Evolutionary conservation across 2,888 invertebrate genomes (phyloP).

Genomic region (Chymomyza procnemis): DNA sequence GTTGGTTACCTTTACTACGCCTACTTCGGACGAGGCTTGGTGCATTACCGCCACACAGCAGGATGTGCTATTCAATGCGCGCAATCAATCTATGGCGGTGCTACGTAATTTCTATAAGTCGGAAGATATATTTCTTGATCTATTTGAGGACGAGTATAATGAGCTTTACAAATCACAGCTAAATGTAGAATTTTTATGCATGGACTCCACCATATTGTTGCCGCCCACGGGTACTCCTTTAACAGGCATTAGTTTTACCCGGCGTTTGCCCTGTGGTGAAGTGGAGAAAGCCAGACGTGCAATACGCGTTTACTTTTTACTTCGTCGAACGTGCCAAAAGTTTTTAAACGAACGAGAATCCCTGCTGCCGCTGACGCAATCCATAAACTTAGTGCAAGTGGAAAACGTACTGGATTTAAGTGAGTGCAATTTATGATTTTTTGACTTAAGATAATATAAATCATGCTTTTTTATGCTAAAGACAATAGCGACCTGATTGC

Average conservation of each 20-base stretch:
- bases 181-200: conserved; percentile 96
- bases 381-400: conserved; percentile 92
- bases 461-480: conserved; percentile 78
- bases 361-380: conserved; percentile 93
- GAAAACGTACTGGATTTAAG: conserved; percentile 97
- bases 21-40: conserved; percentile 63
- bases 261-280: conserved; percentile 96
- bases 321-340: conserved; percentile 88
- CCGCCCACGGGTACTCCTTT: conserved; percentile 97
- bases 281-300: conserved; percentile 92
- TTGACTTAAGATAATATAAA: conserved; percentile 24
- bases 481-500: conserved; percentile 98
- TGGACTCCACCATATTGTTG: conserved; percentile 96
- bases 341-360: conserved; percentile 90
- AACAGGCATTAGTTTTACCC: conserved; percentile 96
- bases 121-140: conserved; percentile 98
- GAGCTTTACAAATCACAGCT: conserved; percentile 92
- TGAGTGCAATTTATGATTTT: conserved; percentile 79
- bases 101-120: conserved; percentile 96
- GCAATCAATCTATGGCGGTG: conserved; percentile 89
- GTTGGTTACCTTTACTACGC: conserved; percentile 83
- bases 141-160: conserved; percentile 98
- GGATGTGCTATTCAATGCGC: conserved; percentile 83
- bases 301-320: conserved; percentile 94
- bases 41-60: conserved; percentile 79